Base-by-base conservation (phyloP, 2,888 invertebrate genomes). In the Cerceris ruficornis region DNA sequence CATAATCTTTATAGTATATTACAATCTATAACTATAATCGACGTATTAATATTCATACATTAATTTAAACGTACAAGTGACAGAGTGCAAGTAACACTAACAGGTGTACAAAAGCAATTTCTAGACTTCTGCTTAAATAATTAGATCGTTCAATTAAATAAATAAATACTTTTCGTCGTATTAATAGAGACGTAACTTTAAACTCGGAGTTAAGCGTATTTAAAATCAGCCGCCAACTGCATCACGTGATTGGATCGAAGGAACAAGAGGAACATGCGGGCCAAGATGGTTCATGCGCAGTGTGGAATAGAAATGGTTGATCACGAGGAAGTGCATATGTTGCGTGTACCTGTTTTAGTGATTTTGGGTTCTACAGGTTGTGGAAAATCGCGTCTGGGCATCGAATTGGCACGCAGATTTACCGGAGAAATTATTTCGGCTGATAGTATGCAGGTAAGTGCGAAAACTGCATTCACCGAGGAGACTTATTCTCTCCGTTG, bases 361-460 rank as follows among this genome's bases (percentile, higher is more conserved):
- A 96, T 99, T 93, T 94, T 99, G 84, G 99, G 99, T 87, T 96
- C 98, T 46, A 99, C 99, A 54, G 99, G 99, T 9, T 96, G 97
- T 7, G 99, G 99, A 71, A 99, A 99, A 94, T 98, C 99, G 0
- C 98, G 98, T 93, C 93, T 99, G 85, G 97, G 98, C 72, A 94
- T 99, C 74, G 97, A 98, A 93, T 93, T 99, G 82, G 98, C 98
- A 0, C 95, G 95, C 88, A 95, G 94, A 90, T 98, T 97, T 92
- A 94, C 94, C 83, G 97, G 98, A 41, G 99, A 99, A 94, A 96
- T 99, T 73, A 97, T 99, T 76, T 98, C 98, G 90, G 98, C 99
- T 0, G 99, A 99, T 95, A 98, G 99, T 17, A 99, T 99, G 98
- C 99, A 99, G 96, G 98, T 98, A 46, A 81, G 82, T 46, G 28